Evolutionary conservation across 2,113 vertebrate species (phyloP).

Genomic region (Aleadryas rufinucha): DNA sequence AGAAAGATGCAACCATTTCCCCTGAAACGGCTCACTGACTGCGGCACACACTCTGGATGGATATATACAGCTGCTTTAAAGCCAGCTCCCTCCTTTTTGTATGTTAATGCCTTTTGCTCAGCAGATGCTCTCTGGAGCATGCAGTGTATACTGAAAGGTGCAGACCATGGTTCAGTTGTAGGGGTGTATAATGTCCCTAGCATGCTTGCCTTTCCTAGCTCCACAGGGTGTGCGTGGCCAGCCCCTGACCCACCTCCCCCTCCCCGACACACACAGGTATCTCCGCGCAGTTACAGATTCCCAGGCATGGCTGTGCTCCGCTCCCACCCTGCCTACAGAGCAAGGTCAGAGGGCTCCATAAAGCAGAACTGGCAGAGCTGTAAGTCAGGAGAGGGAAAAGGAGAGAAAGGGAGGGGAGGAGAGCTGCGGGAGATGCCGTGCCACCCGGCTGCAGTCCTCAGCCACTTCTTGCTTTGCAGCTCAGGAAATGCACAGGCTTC

Average conservation of each 20-base stretch:
- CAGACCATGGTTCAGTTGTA: background rate
- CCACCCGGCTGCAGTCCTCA: background rate
- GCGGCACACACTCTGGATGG: background rate
- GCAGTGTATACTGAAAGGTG: background rate
- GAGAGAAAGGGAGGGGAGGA: background rate
- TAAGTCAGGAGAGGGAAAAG: background rate
- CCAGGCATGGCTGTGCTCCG: background rate
- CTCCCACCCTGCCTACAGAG: background rate
- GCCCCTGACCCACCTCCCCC: background rate
- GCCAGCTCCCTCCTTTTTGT: background rate
- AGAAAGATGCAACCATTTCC: background rate
- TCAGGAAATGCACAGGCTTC: background rate
- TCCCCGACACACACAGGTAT: background rate
- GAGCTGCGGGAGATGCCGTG: background rate
- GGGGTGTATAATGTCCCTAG: no score
- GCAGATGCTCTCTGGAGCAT: background rate
- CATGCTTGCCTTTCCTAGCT: background rate
- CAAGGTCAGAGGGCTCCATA: background rate
- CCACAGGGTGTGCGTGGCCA: rapidly evolving
- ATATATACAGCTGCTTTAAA: background rate
- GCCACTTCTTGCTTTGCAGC: background rate
- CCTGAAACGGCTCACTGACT: background rate
- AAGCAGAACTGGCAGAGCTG: background rate
- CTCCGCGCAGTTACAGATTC: rapidly evolving
- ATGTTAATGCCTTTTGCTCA: background rate